Conservation (phyloP, 1,140 invertebrate genomes). For the Dreissena rostriformis region DNA sequence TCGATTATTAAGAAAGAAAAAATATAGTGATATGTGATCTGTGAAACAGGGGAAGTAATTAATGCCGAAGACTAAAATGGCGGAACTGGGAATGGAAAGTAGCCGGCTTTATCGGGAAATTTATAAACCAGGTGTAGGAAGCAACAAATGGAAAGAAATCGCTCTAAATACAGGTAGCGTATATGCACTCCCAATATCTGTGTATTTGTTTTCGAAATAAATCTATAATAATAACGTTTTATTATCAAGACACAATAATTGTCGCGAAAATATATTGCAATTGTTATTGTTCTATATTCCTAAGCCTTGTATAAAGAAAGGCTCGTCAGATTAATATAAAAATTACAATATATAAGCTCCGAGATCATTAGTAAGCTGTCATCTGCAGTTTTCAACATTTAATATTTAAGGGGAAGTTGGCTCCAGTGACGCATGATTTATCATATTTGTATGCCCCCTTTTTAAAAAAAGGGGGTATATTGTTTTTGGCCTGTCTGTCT, state of each 20-base stretch:
- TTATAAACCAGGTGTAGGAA: constrained; percentile 25
- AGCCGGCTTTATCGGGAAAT: constrained; percentile 35
- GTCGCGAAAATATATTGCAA: neutral
- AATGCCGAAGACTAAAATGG: neutral
- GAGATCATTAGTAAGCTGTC: no score
- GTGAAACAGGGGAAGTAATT: no score
- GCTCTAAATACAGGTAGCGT: constrained; percentile 24
- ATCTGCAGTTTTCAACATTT: no score
- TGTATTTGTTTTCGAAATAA: neutral
- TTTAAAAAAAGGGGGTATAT: no score
- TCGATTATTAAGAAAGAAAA: no score
- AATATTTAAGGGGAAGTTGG: no score
- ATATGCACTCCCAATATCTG: neutral
- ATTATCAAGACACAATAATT: neutral
- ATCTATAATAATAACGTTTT: neutral
- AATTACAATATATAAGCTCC: neutral
- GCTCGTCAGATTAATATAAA: neutral
- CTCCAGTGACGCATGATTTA: no score
- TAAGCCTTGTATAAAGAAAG: no score
- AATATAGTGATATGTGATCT: no score
- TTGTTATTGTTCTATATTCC: neutral
- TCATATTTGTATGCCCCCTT: no score
- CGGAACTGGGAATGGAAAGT: neutral
- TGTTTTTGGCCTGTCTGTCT: no score
- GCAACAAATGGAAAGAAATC: constrained; percentile 45